Evolutionary conservation across 2,888 invertebrate genomes (phyloP).

Genomic region (Ormyrus rosae): DNA sequence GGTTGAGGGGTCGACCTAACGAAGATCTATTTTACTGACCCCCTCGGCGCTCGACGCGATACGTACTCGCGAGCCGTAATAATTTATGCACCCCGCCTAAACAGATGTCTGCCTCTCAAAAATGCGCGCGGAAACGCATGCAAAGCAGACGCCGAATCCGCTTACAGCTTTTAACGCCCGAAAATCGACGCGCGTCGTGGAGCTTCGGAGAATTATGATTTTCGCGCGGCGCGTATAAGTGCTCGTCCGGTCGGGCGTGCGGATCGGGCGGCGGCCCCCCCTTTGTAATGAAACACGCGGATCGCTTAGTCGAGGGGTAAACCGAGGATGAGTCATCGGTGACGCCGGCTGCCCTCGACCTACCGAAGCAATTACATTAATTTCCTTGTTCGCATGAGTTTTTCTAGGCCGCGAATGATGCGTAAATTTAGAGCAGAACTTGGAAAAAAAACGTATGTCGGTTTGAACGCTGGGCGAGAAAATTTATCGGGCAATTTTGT

Average conservation of each 20-base stretch:
- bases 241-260: neutral
- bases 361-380: neutral
- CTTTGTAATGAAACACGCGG: constrained; percentile 24
- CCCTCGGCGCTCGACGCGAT: neutral
- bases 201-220: no score
- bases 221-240: no score
- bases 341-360: constrained; percentile 17
- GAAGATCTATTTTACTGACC: constrained; percentile 10
- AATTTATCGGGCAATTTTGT: no score
- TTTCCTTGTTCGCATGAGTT: no score
- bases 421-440: no score
- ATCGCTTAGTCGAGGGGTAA: constrained; percentile 31
- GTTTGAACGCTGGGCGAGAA: no score
- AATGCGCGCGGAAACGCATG: neutral
- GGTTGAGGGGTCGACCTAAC: constrained; percentile 24
- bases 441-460: no score
- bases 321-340: constrained; percentile 20
- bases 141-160: neutral
- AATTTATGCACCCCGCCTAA: constrained; percentile 7
- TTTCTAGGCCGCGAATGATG: no score
- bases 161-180: neutral
- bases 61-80: neutral
- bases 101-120: neutral
- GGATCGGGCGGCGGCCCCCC: neutral
- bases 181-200: no score